Percentiles rank a stretch among this genome's conserved stretches.
Conservation (phyloP, 2,888 invertebrate species). For the Apodemia zela region DNA sequence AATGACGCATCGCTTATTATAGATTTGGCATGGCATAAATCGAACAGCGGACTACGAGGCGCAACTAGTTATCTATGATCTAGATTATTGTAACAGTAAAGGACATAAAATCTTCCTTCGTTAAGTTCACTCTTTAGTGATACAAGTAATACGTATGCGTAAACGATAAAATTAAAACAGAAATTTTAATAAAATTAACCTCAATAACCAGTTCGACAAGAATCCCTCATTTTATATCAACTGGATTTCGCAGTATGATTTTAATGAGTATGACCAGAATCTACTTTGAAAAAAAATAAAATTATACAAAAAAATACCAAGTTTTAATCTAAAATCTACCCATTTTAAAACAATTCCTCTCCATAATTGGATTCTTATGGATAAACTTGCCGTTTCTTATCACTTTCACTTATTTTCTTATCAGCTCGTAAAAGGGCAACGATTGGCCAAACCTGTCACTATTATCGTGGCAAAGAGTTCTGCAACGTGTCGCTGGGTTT, state of each 20-base stretch:
- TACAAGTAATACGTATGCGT: background rate
- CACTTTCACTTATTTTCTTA: too few species aligned
- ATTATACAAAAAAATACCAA: background rate
- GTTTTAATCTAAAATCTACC: background rate
- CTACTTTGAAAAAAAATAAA: background rate
- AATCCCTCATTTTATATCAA: background rate
- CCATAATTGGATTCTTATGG: too few species aligned
- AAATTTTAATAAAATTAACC: background rate
- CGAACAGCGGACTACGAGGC: too few species aligned
- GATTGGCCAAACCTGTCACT: too few species aligned
- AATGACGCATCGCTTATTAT: too few species aligned
- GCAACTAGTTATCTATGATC: background rate
- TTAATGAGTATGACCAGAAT: constrained; percentile 2
- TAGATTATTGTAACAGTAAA: background rate
- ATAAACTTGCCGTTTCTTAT: too few species aligned
- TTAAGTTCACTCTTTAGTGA: too few species aligned
- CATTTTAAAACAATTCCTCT: too few species aligned
- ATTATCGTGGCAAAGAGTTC: too few species aligned
- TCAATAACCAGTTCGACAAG: constrained; percentile 5
- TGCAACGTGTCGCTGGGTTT: too few species aligned
- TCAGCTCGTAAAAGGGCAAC: too few species aligned
- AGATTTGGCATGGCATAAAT: too few species aligned
- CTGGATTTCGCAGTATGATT: constrained; percentile 3
- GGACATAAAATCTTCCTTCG: background rate
- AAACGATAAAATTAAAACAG: background rate